These are phyloP conservation scores for Drosophila guanche DNA, from an alignment of 1,140 invertebrate species.

Conservation along the genomic window DNA sequence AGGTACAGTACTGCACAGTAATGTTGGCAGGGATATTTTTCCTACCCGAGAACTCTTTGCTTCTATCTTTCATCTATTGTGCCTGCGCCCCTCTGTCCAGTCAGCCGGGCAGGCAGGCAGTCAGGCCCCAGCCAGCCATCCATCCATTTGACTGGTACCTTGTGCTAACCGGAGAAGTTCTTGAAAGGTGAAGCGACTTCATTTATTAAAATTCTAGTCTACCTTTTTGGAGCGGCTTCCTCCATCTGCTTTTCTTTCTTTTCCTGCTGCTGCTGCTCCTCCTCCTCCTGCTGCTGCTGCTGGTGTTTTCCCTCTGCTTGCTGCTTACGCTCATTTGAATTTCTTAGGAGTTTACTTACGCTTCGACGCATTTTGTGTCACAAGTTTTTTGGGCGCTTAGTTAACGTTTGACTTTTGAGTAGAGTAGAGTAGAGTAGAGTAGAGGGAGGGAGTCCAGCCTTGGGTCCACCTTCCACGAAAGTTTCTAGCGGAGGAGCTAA, in stretches of 20 bases:
- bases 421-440: background rate
- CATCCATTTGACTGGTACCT: slow-evolving; percentile 3
- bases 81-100: background rate
- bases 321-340: slow-evolving; percentile 75
- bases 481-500: slow-evolving; percentile 37
- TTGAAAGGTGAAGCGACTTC: slow-evolving; percentile 47
- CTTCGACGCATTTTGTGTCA: slow-evolving; percentile 71
- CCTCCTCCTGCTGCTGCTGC: slow-evolving; percentile 25
- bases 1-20: no score
- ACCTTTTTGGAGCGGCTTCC: slow-evolving; percentile 50
- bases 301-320: slow-evolving; percentile 10
- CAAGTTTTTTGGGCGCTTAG: slow-evolving; percentile 78
- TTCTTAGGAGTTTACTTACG: slow-evolving; percentile 78
- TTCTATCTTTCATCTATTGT: slow-evolving; percentile 11
- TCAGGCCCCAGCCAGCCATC: background rate
- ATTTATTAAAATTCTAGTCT: slow-evolving; percentile 70
- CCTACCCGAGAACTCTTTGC: background rate
- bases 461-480: slow-evolving; percentile 21
- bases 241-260: slow-evolving; percentile 35
- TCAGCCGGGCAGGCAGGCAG: no score
- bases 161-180: background rate
- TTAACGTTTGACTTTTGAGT: slow-evolving; percentile 78
- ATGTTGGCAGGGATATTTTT: no score
- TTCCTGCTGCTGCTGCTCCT: slow-evolving; percentile 24
- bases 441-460: no score